Base-by-base conservation (phyloP, 1,140 invertebrate species). In the Drosophila gunungcola region DNA sequence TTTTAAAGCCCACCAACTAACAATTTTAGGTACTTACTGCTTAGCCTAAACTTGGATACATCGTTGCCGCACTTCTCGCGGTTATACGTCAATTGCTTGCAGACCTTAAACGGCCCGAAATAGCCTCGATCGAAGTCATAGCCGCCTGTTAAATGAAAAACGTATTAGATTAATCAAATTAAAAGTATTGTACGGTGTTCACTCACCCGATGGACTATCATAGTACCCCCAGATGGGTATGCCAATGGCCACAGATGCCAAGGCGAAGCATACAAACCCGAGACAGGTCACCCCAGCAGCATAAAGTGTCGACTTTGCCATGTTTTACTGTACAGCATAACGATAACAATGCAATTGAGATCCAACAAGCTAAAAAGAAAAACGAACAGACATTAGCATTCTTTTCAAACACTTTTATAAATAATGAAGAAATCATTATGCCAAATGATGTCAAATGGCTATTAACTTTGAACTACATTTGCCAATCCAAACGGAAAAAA, bases 51-150 rank as follows among this genome's bases (percentile, higher is more conserved):
- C 92, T 96, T 95, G 55, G 96, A 96, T 16, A 96, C 95, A 65
- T 95, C 95, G 61, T 94, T 94, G 36, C 96, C 96, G 86, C 97
- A 97, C 93, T 96, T 95, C 92, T 97, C 96, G 69, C 96, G 93
- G 92, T 96, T 95, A 93, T 97, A 97, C 11, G 95, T 93, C 65
- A 97, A 93, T 78, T 95, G 94, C 93, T 97, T 97, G 94, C 96
- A 97, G 52, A 96, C 95, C 74, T 95, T 95, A 95, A 96, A 97
- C 85, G 96, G 96, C 70, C 96, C 96, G 91, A 97, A 97, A 93
- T 97, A 97, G 48, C 97, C 96, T 68, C 94, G 94, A 91, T 97
- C 96, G 36, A 75, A 81, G 61, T 91, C 91, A 73, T 90, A 92
- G 68, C 92, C 92, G 70, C 80, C 83, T 91, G 60, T 38, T 3